Conservation (phyloP, 92 coral and sea anemone genomes). For the Bergia sp. region DNA sequence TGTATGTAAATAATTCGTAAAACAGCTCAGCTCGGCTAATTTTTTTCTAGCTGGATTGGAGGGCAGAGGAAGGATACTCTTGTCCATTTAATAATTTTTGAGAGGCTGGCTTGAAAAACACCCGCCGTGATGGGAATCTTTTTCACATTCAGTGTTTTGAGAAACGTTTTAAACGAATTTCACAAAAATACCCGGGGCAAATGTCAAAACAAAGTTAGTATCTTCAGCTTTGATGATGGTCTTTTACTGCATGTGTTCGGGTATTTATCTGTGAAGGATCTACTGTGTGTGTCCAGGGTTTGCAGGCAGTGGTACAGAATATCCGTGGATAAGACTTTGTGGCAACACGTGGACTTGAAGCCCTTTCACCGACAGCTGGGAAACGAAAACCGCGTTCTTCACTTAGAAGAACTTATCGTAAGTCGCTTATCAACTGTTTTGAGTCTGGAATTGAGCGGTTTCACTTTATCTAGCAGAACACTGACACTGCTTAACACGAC, state of each 20-base stretch:
- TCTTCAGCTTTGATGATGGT: not conserved
- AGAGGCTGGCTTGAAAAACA: no score
- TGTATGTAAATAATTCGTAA: not conserved
- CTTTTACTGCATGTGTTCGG: not conserved
- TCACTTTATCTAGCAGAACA: not conserved
- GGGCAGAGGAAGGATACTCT: no score
- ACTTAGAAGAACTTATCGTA: not conserved
- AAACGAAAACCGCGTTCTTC: not conserved
- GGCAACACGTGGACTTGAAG: not conserved
- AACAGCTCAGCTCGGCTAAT: not conserved
- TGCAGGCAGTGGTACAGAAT: constrained; percentile 12
- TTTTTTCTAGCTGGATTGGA: no score
- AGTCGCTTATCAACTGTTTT: constrained; percentile 13
- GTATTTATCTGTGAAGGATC: constrained; percentile 4
- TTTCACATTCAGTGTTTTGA: not conserved
- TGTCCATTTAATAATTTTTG: no score
- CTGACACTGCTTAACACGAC: not conserved
- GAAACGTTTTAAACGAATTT: not conserved
- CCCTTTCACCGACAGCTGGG: constrained; percentile 15
- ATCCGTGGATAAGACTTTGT: not conserved
- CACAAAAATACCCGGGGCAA: not conserved
- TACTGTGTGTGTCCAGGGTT: constrained; percentile 3
- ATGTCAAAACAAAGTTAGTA: not conserved
- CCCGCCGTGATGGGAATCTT: not conserved
- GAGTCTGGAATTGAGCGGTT: constrained; percentile 13